phyloP scores from a whole-genome alignment of 2,797 vertebrate genomes.

The Taenioides sp. region DNA sequence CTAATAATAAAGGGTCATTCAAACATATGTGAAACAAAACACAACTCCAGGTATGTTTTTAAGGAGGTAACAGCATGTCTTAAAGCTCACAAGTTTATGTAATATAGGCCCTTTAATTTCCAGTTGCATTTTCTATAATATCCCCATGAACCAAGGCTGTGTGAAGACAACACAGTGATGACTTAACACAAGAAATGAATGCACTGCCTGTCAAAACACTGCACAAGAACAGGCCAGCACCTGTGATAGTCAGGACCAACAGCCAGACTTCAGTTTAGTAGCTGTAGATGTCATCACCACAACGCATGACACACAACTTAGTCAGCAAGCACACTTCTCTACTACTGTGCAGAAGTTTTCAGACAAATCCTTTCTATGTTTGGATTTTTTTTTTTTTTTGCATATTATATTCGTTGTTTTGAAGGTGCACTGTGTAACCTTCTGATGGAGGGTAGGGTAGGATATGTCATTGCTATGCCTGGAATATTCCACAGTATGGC shows the following conservation, averaged over 20 bases:
- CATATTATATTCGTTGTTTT: neutral
- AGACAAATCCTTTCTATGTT: neutral
- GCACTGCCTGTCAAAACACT: conserved; percentile 70
- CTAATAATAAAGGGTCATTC: no score
- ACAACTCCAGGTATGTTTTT: no score
- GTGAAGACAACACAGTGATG: conserved; percentile 9
- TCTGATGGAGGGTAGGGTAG: no score
- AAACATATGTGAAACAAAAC: no score
- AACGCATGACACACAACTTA: conserved; percentile 44
- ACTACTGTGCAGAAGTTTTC: conserved; percentile 2
- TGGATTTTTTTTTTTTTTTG: neutral
- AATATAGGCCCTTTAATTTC: neutral
- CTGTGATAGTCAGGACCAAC: conserved; percentile 59
- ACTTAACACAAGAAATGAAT: conserved; percentile 46
- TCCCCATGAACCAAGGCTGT: neutral
- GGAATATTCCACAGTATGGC: no score
- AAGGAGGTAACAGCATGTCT: no score
- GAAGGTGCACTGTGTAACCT: neutral
- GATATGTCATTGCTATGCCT: no score
- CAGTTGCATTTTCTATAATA: conserved; percentile 27
- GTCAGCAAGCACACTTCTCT: conserved; percentile 28
- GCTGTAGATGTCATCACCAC: conserved; percentile 44
- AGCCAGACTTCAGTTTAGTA: conserved; percentile 49
- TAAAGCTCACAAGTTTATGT: no score
- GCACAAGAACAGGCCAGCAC: conserved; percentile 64